Evolutionary conservation across 2,888 invertebrate genomes (phyloP), one percentile per base, ranked within the genome.

Genomic region (Cyrtodaria siliqua): DNA sequence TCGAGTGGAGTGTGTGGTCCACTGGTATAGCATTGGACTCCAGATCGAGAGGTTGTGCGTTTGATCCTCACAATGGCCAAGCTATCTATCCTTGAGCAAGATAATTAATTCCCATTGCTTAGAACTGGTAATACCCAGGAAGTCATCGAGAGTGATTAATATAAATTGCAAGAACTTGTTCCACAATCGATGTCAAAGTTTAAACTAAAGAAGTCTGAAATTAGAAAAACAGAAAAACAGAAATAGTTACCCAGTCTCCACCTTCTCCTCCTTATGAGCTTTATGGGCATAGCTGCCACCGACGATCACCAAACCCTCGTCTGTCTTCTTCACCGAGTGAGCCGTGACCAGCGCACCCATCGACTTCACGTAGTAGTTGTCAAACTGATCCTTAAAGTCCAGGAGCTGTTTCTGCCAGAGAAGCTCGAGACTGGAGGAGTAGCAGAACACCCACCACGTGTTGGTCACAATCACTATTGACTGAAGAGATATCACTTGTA

Each of bases 361-460:
- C n/a, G 90, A 83, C 70, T 89, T 91, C 12, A 91, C 85, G 16
- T 83, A 74, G 64, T 88, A 89, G 2, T 82, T 79, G 2, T 83
- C 82, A n/a, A 80, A 68, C n/a, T 85, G 69, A 12, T 86, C 77
- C 18, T 82, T 77, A n/a, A 85, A 72, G 27, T 84, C 83, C 77
- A 89, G 61, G 42, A 91, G 56, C 29, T 82, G 81, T 24, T 83
- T 84, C 55, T 83, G 79, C 92, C 92, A 92, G n/a, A 89, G 77
- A 14, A 91, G 77, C 16, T 79, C 74, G 16, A 92, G 83, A 23
- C 85, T 80, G 42, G 87, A 84, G 50, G 85, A 83, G 69, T 86
- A 92, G 70, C 91, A 91, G 63, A 90, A 77, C 23, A 92, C 89
- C 69, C 86, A 85, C 91, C 92, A 92, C 71, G 90, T 87, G 71